Conservation (phyloP, 2,113 vertebrate species). For the Orthonyx spaldingii region DNA sequence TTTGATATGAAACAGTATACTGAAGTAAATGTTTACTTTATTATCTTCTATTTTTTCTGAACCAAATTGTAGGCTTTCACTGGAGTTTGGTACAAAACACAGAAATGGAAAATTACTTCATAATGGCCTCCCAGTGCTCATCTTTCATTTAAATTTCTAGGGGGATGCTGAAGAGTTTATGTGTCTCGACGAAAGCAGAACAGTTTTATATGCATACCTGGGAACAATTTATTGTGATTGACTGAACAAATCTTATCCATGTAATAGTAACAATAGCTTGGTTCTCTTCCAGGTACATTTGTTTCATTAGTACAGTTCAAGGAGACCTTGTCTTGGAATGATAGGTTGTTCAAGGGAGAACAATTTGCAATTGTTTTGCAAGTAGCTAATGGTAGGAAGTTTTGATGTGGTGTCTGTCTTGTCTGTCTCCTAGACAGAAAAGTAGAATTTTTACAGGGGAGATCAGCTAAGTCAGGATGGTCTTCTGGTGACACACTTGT, state of each 20-base stretch:
- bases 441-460: neutral
- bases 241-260: neutral
- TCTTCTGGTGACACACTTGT: neutral
- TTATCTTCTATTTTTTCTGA: neutral
- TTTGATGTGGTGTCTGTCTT: neutral
- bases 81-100: neutral
- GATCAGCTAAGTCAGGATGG: neutral
- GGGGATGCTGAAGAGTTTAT: neutral
- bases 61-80: neutral
- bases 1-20: neutral
- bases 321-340: neutral
- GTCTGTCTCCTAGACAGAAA: neutral
- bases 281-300: neutral
- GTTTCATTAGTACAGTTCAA: neutral
- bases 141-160: neutral
- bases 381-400: neutral
- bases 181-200: neutral
- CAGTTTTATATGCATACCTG: neutral
- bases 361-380: neutral
- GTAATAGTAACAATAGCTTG: neutral
- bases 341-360: neutral
- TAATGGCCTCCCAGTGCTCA: neutral
- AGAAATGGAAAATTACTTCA: neutral
- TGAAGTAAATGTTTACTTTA: neutral
- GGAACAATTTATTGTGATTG: neutral